Base-by-base conservation (phyloP, 64 coral and sea anemone species). In the Anthopleura sola region DNA sequence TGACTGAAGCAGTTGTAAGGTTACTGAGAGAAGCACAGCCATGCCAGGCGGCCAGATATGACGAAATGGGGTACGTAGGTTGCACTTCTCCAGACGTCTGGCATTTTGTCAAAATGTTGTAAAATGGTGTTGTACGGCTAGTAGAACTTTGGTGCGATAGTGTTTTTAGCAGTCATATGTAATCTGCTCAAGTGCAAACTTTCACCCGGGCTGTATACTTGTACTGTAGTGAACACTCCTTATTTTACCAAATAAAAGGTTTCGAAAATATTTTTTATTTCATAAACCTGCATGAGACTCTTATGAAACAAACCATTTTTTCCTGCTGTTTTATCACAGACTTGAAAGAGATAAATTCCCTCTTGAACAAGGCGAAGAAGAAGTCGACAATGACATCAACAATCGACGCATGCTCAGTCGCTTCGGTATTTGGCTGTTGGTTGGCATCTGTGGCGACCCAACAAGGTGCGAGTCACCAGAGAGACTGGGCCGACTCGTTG, bases 381-480 rank as follows among this genome's bases (percentile, higher is more conserved):
- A 94, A 36, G 86, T 91, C 1, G 95, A 98, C 68, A 93, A 98
- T 64, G 92, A 94, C n/a, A 88, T 98, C 21, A 98, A 98, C 92
- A 88, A 91, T 60, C 88, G 92, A 11, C 89, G 92, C 19, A 89
- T 98, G 89, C 92, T 98, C 44, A 98, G 95, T 78, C 93, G 95
- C 50, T 98, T 98, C 46, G 93, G 95, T 58, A 91, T 98, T 8
- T 98, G 92, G 92, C 92, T 98, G 69, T 78, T 98, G 24, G 89
- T 93, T 20, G 92, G 92, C 36, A 68, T 88, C 32, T 98, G 95
- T 68, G 86, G 85, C 51, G 84, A 50, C 23, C 92, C 92, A 26
- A 82, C 79, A 34, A 77, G 56, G 53, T 98, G 95, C 54, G 80
- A 88, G 26, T 94, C 92, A 31, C 58, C 83, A 31, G 95, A 98